Evolutionary conservation across 2,113 vertebrate genomes (phyloP), one percentile per base, ranked within the genome.

Genomic region (Atractosteus spatula): DNA sequence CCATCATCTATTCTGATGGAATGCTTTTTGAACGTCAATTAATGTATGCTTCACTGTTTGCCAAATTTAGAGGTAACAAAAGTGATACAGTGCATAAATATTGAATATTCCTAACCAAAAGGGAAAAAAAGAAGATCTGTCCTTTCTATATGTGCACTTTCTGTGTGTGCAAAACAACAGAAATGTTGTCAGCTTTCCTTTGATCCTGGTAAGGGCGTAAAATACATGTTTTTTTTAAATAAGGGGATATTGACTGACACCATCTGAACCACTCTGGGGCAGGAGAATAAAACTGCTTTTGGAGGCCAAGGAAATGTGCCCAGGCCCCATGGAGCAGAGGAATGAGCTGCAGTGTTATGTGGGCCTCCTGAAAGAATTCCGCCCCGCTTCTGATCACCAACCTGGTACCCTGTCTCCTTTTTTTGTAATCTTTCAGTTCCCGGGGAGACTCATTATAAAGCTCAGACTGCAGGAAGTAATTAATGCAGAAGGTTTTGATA

Each of bases 371-470:
- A n/a, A 73, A 75, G 84, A 73, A 74, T 69, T 74, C 77, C 77
- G 75, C 74, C 82, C 77, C 82, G 78, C 81, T 76, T 55, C 10
- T 5, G 70, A 74, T 72, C 66, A 69, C 74, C 76, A 62, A 82
- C 84, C 70, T 70, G 64, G 73, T 77, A 76, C 74, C 70, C 76
- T 73, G 84, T 90, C 77, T 59, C 3, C 3, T 5, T 72, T 75
- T 85, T 80, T 71, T 72, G 59, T 54, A 81, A 85, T 85, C 76
- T 85, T 69, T 71, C 74, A 80, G 76, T 89, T 95, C 87, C 79
- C 71, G 76, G 68, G 78, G 92, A 93, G 87, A 87, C 86, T 91
- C 87, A 89, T 87, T 92, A 93, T 83, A 74, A 88, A 88, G 83
- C 82, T 87, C 83, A 86, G 81, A 82, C 78, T 83, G 77, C 84